Evolutionary conservation across 2,113 vertebrate genomes (phyloP), one percentile per base, ranked within the genome.

Genomic region (Nansenia antarctica): DNA sequence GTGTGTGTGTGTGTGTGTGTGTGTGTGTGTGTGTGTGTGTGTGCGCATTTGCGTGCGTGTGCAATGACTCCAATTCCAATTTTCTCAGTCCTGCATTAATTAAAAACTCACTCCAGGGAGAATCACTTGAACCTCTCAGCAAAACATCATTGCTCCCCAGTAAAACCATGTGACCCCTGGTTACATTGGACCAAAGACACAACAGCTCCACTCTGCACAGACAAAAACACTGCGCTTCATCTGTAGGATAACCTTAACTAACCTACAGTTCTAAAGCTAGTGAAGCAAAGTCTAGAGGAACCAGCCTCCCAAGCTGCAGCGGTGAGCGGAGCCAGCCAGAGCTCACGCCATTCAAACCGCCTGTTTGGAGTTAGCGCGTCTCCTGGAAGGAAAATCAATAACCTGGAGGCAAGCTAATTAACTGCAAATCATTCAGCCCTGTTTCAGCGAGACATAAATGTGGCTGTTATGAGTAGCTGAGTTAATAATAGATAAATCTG

Each of bases 341-440:
- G 60, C 73, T 37, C 63, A 31, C 24, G 65, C 69, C 71, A 58
- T 66, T 80, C 73, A 47, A 65, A 53, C 27, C 2, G 60, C 55
- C 64, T 37, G 67, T 78, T 80, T 59, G 45, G 69, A 79, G 75
- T 79, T 79, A 65, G 49, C 57, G 70, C 73, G 73, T 77, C 76
- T 72, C 76, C 67, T 69, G 59, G 69, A 81, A 80, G 71, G 69
- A 83, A 82, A 86, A 87, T 90, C 86, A 79, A 85, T 85, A 87
- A 80, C 80, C 76, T 80, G 58, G 42, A 87, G 72, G 80, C 71
- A 76, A 73, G 80, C 82, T 87, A 87, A 89, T 89, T 87, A 89
- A 85, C 78, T 81, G 62, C 69, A 82, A 82, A 85, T 88, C 74
- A 82, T 87, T 85, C 81, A 74, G 73, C 74, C 73, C 82, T 70